These are phyloP conservation scores for Deroplatys truncata DNA, from an alignment of 2,888 invertebrate species.

Conservation along the genomic window DNA sequence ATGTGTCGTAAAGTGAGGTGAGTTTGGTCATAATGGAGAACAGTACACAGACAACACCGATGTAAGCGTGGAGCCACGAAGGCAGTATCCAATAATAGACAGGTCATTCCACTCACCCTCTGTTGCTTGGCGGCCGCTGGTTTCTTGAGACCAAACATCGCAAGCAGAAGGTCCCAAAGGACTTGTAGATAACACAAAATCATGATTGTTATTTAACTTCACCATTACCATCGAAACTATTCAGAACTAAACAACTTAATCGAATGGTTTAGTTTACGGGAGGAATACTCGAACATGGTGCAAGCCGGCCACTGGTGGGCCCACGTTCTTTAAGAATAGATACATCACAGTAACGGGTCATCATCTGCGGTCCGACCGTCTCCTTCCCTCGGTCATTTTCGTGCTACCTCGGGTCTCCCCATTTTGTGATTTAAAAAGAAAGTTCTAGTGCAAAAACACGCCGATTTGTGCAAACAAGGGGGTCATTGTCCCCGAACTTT, in stretches of 20 bases:
- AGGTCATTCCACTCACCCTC: slow-evolving; percentile 4
- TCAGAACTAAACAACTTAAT: neutral
- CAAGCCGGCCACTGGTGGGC: too few relatives aligned
- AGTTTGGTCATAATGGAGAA: too few relatives aligned
- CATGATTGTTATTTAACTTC: neutral
- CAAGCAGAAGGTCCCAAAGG: neutral
- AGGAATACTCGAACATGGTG: neutral
- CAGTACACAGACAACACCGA: too few relatives aligned
- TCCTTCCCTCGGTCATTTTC: neutral
- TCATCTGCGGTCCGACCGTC: neutral
- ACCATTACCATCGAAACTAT: neutral
- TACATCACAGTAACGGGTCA: neutral
- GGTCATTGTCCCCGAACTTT: neutral
- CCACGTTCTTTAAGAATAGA: neutral
- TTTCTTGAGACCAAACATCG: neutral
- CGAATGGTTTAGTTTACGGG: neutral
- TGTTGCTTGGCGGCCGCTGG: neutral
- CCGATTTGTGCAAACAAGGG: neutral
- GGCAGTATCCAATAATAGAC: too few relatives aligned
- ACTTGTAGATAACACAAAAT: neutral
- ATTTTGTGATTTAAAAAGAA: neutral
- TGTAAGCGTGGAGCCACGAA: too few relatives aligned
- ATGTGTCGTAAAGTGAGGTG: too few relatives aligned
- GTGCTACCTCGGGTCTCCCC: neutral
- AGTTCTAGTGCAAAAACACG: neutral